These are phyloP conservation scores for Temnothorax curvispinosus DNA, from an alignment of 1,140 invertebrate genomes.

Conservation along the genomic window DNA sequence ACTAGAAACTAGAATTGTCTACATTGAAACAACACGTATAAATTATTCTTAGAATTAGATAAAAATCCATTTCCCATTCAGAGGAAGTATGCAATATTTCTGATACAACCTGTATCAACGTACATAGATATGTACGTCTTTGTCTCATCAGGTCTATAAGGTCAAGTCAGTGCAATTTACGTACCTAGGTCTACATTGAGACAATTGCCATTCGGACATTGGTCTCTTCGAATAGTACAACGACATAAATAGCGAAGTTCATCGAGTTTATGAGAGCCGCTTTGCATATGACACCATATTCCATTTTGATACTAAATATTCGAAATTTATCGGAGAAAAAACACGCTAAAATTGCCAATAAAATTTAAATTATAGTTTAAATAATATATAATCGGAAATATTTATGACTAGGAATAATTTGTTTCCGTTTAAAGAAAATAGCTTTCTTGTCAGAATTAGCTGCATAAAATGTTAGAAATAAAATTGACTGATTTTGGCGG, in stretches of 20 bases:
- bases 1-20: neutral
- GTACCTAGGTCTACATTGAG: neutral
- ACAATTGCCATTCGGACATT: neutral
- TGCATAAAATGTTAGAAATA: neutral
- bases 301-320: neutral
- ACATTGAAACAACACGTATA: neutral
- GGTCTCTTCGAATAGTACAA: neutral
- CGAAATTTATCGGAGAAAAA: neutral
- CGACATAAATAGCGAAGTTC: neutral
- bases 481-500: neutral
- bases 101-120: neutral
- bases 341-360: neutral
- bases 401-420: neutral
- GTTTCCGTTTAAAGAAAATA: neutral
- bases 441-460: neutral
- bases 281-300: neutral
- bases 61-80: neutral
- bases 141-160: neutral
- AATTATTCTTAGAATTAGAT: neutral
- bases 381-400: neutral
- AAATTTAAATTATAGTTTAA: neutral
- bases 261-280: neutral
- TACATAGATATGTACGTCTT: neutral
- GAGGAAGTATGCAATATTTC: neutral
- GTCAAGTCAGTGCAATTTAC: constrained; percentile 9